Base-by-base conservation (phyloP, 2,113 vertebrate species). In the Stegostoma tigrinum region DNA sequence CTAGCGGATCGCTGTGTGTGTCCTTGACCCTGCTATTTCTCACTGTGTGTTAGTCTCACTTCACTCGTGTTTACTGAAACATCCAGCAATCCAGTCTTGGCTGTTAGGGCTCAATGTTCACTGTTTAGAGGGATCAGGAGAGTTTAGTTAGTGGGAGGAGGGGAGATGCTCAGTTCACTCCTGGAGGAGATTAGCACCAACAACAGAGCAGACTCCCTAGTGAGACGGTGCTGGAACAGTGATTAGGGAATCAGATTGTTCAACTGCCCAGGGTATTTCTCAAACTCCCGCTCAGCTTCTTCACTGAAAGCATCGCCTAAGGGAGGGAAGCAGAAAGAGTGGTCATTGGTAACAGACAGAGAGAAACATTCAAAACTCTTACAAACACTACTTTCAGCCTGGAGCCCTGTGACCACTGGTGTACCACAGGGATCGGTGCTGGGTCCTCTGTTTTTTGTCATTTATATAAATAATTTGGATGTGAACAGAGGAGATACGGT, bases 261-360 rank as follows among this genome's bases (percentile, higher is more conserved):
- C 66, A 98, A 97, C 97, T 99, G 98, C 52, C 99, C 99, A 0
- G 99, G 98, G 96, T 99, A 99, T 96, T 98, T 98, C 96, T 99
- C 99, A 86, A 99, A 99, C 96, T 96, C 97, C 97, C 96, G 98
- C 97, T 98, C 99, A 68, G 98, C 99, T 96, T 99, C 99, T 87
- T 99, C 99, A 0, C 99, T 99, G 97, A 99, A 98, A 0, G 99
- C 98, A 0, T 99, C 99, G 0, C 99, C 99, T 99, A 97, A 0
- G 96, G 0, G 52, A 8, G 89, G 95, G 21, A 21, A 48, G 15
- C 67, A 95, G 38, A 80, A 42, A 12, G 38, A n/a, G 15, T 1
- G 48, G 8, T 30, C 3, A 64, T 6, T 12, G n/a, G 12, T 38
- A 38, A 80, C 0, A 80, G 8, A 38, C 34, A 80, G n/a, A 80